Conservation (phyloP, 2,888 invertebrate genomes). For the Stegana nigrithorax region DNA sequence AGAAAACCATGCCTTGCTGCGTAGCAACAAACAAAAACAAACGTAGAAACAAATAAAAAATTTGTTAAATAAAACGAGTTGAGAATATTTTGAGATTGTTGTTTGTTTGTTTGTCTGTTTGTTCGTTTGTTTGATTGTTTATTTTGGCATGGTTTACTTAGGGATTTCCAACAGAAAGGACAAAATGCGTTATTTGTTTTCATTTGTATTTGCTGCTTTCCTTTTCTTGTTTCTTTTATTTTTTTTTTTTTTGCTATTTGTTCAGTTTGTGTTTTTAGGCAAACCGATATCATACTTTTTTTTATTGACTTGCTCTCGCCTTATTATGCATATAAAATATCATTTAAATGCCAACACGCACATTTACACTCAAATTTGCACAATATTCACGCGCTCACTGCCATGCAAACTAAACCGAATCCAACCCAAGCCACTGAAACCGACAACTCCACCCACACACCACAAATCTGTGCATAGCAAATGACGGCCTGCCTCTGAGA, state of each 20-base stretch:
- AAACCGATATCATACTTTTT: neutral
- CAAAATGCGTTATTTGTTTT: too few species aligned
- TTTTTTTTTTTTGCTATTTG: neutral
- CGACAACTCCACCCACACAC: too few species aligned
- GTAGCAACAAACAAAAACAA: too few species aligned
- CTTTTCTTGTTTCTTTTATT: neutral
- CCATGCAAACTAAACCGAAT: neutral
- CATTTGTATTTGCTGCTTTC: neutral
- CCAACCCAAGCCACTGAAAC: neutral
- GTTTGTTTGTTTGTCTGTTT: neutral
- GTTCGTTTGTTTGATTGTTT: too few species aligned
- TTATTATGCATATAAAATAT: slow-evolving; percentile 54
- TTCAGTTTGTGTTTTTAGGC: neutral
- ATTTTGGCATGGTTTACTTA: too few species aligned
- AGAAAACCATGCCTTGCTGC: too few species aligned
- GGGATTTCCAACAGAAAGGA: too few species aligned
- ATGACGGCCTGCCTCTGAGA: neutral
- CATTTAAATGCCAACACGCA: slow-evolving; percentile 59
- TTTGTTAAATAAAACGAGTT: too few species aligned
- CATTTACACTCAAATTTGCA: slow-evolving; percentile 54
- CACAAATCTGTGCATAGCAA: too few species aligned
- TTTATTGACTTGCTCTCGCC: slow-evolving; percentile 5
- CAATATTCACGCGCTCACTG: slow-evolving; percentile 27
- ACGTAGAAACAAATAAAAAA: too few species aligned
- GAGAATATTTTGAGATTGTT: neutral